Evolutionary conservation across 2,888 invertebrate genomes (phyloP).

Genomic region (Dusona sp.): DNA sequence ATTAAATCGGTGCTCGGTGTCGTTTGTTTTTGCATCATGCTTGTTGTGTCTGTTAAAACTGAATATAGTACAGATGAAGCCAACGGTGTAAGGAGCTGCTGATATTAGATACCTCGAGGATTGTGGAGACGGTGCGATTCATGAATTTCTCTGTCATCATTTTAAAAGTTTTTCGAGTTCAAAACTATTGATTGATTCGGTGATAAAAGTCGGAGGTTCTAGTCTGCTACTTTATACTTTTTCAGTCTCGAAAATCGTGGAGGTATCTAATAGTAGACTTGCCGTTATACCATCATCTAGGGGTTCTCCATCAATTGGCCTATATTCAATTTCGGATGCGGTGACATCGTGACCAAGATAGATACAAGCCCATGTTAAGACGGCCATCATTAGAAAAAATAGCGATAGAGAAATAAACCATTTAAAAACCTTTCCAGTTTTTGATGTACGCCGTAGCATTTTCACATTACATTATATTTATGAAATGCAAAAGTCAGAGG

Average conservation of each 20-base stretch:
- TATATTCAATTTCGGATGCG: background rate
- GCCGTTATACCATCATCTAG: background rate
- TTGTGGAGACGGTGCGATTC: background rate
- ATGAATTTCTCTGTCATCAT: background rate
- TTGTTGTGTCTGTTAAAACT: background rate
- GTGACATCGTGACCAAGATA: background rate
- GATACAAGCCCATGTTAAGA: slow-evolving; percentile 2
- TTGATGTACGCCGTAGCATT: background rate
- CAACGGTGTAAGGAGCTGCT: background rate
- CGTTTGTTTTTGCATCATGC: background rate
- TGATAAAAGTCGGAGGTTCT: background rate
- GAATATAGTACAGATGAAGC: background rate
- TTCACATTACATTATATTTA: background rate
- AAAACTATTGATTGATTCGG: background rate
- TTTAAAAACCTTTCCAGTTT: background rate
- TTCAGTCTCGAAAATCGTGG: background rate
- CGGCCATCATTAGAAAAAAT: slow-evolving; percentile 13
- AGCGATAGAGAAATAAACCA: background rate
- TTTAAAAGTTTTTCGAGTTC: background rate
- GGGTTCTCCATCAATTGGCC: background rate
- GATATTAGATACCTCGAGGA: slow-evolving; percentile 5
- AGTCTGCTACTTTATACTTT: background rate
- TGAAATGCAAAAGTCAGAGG: background rate
- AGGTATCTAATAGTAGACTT: background rate
- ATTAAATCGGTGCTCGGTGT: background rate